A percentile compares a stretch with the other conserved stretches of the same genome.
phyloP scores from a whole-genome alignment of 2,797 vertebrate species.

The Sebastes reedi region DNA sequence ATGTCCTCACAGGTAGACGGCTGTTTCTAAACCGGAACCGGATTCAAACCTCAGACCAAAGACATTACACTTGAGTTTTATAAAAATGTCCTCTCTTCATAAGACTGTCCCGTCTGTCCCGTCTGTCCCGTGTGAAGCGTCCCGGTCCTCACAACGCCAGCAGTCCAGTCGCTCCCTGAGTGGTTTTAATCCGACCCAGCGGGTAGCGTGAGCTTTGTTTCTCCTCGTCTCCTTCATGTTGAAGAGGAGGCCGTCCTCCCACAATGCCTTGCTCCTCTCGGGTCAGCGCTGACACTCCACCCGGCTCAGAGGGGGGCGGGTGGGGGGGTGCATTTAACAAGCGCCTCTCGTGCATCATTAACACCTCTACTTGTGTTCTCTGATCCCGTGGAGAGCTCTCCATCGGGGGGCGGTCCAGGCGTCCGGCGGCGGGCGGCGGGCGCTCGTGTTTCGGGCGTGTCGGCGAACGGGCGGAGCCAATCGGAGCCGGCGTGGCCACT shows the following conservation, averaged over 20 bases:
- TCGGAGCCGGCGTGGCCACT: slow-evolving; percentile 38
- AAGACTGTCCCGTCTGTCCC: neutral
- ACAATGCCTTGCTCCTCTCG: slow-evolving; percentile 36
- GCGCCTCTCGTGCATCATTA: slow-evolving; percentile 47
- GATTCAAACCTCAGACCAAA: too few relatives aligned
- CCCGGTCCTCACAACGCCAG: neutral
- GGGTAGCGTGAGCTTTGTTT: slow-evolving; percentile 39
- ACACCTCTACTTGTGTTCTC: slow-evolving; percentile 7
- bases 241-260: slow-evolving; percentile 57
- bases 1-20: too few relatives aligned
- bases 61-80: too few relatives aligned
- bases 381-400: slow-evolving; percentile 33
- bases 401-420: neutral
- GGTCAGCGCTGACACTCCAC: slow-evolving; percentile 35
- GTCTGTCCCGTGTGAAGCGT: too few relatives aligned
- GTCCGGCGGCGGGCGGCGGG: neutral
- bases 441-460: neutral
- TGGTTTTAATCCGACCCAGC: slow-evolving; percentile 7
- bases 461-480: slow-evolving; percentile 24
- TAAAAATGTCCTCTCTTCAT: neutral
- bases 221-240: slow-evolving; percentile 44
- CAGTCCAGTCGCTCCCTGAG: too few relatives aligned
- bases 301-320: slow-evolving; percentile 3
- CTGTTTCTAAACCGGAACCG: too few relatives aligned
- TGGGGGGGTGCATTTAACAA: slow-evolving; percentile 49